Evolutionary conservation across 2,888 invertebrate genomes (phyloP), one percentile per base, ranked within the genome.

Genomic region (Parasteatoda lunata): DNA sequence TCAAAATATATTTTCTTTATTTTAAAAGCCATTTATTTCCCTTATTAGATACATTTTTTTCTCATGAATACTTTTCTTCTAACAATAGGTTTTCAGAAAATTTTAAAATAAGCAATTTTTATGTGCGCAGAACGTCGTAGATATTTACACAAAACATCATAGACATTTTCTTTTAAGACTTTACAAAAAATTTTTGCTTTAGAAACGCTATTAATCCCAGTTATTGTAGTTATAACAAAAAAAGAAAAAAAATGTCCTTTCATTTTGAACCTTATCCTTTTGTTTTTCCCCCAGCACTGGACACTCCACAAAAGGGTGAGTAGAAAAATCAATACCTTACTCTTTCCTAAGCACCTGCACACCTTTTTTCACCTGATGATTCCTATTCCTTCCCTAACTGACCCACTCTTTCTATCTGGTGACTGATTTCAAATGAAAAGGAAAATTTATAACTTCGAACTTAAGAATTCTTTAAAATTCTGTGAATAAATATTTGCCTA

Each of bases 261-360:
- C 81, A 71, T 81, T 83, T 88, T 81, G 75, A 80, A 83, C 80
- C 77, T 83, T 89, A 75, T 76, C 83, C 89, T 88, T 89, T 64
- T 80, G 51, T 86, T 86, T 81, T 78, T 79, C 78, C 88, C 90
- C 83, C 85, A 86, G 84, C 84, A 87, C 87, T 79, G 86, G 88
- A 88, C 88, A 84, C 83, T 88, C 88, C 84, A 88, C 84, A 59
- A 88, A 88, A 88, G 88, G 88, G 88, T 88, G 88, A 88, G 88
- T 88, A 84, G 88, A 88, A 82, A 77, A 59, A 89, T 86, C 84
- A 68, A 89, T 84, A 72, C 80, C 88, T 85, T 72, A 30, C 59
- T 80, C 84, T 85, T 15, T 83, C 87, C 82, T 69, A 65, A 76
- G 72, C 89, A 78, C 82, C 72, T 81, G 79, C 82, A 80, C 82